Base-by-base conservation (phyloP, 2,113 vertebrate genomes). In the Triplophysa siluroides region DNA sequence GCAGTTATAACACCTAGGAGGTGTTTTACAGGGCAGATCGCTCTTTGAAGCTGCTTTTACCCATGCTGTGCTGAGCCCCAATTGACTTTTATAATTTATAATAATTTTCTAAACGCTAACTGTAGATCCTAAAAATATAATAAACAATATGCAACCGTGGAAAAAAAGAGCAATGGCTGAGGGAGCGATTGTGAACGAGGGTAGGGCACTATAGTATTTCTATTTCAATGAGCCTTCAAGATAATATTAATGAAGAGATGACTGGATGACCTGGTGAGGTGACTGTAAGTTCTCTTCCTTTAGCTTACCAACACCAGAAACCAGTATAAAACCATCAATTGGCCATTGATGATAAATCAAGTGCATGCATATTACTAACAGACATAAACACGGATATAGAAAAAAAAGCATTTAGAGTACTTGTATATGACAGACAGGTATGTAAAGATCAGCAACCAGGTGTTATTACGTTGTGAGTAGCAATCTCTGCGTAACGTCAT, bases 1-100 rank as follows among this genome's bases (percentile, higher is more conserved):
- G 56, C 70, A 72, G 26, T 8, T 58, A 41, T 5, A 13, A 50
- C 29, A 29, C n/a, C 38, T 74, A 74, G n/a, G 43, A 61, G n/a
- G 45, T 23, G 16, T 60, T 76, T 81, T 84, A 83, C 85, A 84
- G 85, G 82, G 84, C 83, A 76, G 83, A 90, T 87, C 87, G 52
- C 21, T 67, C 66, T 81, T 79, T 72, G 50, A 24, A 60, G 62
- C 56, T 69, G 33, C 33, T 74, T 68, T 65, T 54, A 58, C 76
- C 54, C 71, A 56, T 65, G 69, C 68, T 83, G 72, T 56, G 68
- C 45, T 38, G 54, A 68, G 60, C 52, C 65, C 71, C 66, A 26
- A 38, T 50, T 81, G 68, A 64, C 79, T 79, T 81, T 68, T 7
- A 38, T 38, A 6, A 29, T 58, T 47, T 41, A 29, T 69, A 74